Evolutionary conservation across 2,113 vertebrate species (phyloP).

Genomic region (Microcebus murinus): DNA sequence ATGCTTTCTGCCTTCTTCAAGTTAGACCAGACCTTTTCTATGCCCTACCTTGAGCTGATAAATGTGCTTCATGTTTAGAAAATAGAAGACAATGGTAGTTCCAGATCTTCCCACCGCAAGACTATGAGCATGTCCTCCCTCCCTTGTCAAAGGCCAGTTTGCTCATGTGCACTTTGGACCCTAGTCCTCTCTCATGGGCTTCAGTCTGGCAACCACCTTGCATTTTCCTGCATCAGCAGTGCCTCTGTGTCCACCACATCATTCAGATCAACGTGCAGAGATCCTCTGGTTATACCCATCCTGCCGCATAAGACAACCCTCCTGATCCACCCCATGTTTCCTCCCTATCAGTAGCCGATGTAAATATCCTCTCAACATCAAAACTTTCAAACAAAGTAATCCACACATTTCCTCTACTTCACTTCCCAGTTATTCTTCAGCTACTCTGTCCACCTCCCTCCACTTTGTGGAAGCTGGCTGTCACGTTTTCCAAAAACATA

Average conservation of each 20-base stretch:
- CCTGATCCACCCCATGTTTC: neutral
- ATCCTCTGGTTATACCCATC: neutral
- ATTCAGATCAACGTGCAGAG: neutral
- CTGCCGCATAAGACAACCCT: neutral
- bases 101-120: neutral
- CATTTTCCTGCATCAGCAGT: neutral
- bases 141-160: neutral
- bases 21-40: neutral
- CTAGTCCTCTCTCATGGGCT: neutral
- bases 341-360: neutral
- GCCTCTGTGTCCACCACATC: neutral
- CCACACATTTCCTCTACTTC: neutral
- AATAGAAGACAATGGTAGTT: neutral
- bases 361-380: neutral
- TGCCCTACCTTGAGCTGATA: neutral
- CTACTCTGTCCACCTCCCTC: neutral
- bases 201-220: fast-evolving
- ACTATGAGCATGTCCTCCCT: neutral
- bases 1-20: neutral
- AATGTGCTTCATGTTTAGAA: neutral
- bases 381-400: neutral
- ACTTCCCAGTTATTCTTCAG: neutral
- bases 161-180: neutral
- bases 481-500: neutral
- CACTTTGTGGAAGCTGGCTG: neutral